These are phyloP conservation scores for Tetranychus truncatus DNA, from an alignment of 2,888 invertebrate genomes.

Conservation along the genomic window DNA sequence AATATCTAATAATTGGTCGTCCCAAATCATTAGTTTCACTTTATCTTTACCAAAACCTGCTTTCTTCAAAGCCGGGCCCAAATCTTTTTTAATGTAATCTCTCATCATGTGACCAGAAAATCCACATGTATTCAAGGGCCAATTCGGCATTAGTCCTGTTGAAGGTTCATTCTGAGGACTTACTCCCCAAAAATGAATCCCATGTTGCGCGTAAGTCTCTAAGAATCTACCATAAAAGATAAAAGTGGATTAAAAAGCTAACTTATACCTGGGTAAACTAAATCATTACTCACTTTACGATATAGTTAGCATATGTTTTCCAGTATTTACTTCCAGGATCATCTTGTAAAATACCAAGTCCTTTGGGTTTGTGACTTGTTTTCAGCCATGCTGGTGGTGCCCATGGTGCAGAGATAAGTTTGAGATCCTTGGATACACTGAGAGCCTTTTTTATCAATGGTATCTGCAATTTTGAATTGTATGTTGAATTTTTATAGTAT, in stretches of 20 bases:
- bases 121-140: constrained; percentile 36
- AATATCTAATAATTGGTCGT: constrained; percentile 37
- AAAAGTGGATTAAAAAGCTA: too few relatives aligned
- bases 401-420: constrained; percentile 40
- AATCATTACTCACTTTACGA: constrained; percentile 40
- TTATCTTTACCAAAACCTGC: constrained; percentile 38
- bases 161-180: constrained; percentile 71
- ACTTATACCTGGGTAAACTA: too few relatives aligned
- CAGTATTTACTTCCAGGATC: constrained; percentile 40
- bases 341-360: constrained; percentile 35
- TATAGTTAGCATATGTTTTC: constrained; percentile 61
- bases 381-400: constrained; percentile 43
- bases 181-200: constrained; percentile 50
- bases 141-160: constrained; percentile 32
- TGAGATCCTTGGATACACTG: constrained; percentile 25
- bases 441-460: constrained; percentile 33
- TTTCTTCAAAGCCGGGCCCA: constrained; percentile 52
- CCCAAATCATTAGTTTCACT: constrained; percentile 51
- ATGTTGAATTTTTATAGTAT: too few relatives aligned
- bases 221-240: constrained; percentile 43
- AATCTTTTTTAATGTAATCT: constrained; percentile 48
- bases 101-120: constrained; percentile 35
- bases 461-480: constrained; percentile 31
- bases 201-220: constrained; percentile 50
- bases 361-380: constrained; percentile 35